Percentiles rank a stretch among this genome's conserved stretches.
These are phyloP conservation scores for Drosophila barbarae DNA, from an alignment of 2,888 invertebrate genomes.

Conservation along the genomic window DNA sequence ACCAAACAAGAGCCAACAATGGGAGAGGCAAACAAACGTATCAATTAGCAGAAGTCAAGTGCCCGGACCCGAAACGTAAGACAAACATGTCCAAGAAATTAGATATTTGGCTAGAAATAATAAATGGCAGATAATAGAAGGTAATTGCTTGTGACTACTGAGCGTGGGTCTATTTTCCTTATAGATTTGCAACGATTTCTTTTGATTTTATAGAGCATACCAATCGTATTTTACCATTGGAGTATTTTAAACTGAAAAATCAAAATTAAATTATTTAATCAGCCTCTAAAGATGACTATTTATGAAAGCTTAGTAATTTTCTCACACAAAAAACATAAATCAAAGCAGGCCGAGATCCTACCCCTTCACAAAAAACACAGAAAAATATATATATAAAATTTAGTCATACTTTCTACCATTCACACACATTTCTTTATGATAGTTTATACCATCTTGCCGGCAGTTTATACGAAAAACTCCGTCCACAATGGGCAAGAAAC, in stretches of 20 bases:
- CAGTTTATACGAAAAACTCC: neutral
- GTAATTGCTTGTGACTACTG: neutral
- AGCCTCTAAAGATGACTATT: too few species aligned
- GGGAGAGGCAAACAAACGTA: constrained; percentile 46
- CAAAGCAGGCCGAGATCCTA: neutral
- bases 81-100: constrained; percentile 16
- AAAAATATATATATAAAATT: neutral
- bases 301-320: too few species aligned
- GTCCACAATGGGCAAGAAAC: constrained; percentile 1
- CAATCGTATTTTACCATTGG: too few species aligned
- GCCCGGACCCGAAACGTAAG: constrained; percentile 19
- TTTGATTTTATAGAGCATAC: neutral
- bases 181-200: neutral
- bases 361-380: neutral
- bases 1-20: constrained; percentile 24
- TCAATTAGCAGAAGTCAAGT: constrained; percentile 59
- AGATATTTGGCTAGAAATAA: neutral
- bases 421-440: neutral
- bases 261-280: too few species aligned
- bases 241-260: too few species aligned
- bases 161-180: neutral
- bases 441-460: neutral
- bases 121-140: neutral
- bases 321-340: neutral
- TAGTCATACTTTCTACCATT: neutral